Evolutionary conservation across 2,888 invertebrate species (phyloP), one percentile per base, ranked within the genome.

Genomic region (Acanthopleura granulata): DNA sequence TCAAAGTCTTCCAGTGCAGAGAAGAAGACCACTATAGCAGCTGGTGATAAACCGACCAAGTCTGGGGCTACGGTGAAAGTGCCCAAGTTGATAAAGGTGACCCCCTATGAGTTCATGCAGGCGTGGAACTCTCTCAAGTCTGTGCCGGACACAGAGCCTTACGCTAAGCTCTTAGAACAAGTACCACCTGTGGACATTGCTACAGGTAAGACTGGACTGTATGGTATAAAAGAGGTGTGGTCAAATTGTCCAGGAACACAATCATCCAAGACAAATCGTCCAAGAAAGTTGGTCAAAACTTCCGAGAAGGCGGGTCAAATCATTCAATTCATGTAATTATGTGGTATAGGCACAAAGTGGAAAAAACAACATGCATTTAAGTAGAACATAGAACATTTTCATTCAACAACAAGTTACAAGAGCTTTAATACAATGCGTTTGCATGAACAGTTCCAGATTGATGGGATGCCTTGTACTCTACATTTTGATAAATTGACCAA

Each of bases 51-150:
- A 40, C n/a, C 73, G 25, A 18, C 57, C 3, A 3, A 57, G 22
- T 22, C 57, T 3, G 40, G 40, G 40, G 40, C 57, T 6, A 18
- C 57, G 1, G 66, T 27, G 16, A 66, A 27, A 74, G 82, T 77
- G 4, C 83, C 83, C 0, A 83, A 81, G 66, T 74, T 86, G 27
- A 84, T 83, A 73, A 86, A 85, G 76, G 85, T 84, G 6, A 88
- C 88, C 15, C 87, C 89, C 0, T 90, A 87, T 79, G 90, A 89
- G 80, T 90, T 89, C 78, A 83, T 88, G 30, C 84, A 88, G 49
- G 87, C 89, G 0, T 90, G 90, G 90, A 87, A 87, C 73, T 82
- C 87, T 0, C 78, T 90, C 72, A 88, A 86, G 77, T 79, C 80
- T 49, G 78, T 83, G 3, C 81, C 83, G 15, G 82, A 82, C 6